Evolutionary conservation across 2,797 vertebrate genomes (phyloP).

Genomic region (Heliangelus exortis): DNA sequence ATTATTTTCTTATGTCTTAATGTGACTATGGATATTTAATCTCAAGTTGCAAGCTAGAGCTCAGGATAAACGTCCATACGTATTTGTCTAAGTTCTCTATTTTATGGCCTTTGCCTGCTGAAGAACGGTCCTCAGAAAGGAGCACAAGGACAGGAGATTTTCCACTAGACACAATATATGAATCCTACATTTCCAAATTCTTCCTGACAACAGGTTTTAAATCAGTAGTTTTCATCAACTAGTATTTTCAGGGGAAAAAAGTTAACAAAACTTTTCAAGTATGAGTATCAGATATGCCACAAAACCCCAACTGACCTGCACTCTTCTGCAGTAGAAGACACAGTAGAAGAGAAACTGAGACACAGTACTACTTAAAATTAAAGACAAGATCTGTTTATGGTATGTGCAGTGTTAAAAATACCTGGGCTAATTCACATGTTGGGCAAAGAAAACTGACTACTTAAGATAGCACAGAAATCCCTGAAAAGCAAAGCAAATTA

Average conservation of each 20-base stretch:
- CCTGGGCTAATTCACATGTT: neutral
- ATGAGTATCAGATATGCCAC: neutral
- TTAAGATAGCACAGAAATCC: neutral
- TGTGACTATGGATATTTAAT: neutral
- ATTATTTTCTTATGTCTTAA: neutral
- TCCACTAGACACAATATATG: rapidly evolving
- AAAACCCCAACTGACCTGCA: neutral
- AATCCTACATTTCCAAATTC: neutral
- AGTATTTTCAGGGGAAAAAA: neutral
- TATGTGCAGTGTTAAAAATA: neutral
- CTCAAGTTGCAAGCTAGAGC: neutral
- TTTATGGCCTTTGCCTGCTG: neutral
- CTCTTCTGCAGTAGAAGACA: neutral
- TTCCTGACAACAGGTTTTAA: neutral
- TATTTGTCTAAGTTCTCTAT: neutral
- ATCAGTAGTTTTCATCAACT: neutral
- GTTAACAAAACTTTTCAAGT: neutral
- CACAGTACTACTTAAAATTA: neutral
- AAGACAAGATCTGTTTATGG: neutral
- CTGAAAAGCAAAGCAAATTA: slow-evolving; percentile 6
- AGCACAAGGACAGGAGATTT: neutral
- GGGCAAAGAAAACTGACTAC: neutral
- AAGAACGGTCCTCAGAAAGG: neutral
- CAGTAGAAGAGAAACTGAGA: neutral
- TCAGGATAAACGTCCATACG: rapidly evolving